phyloP scores from a whole-genome alignment of 35 echinoderm and acorn worm genomes.

The Apostichopus japonicus region DNA sequence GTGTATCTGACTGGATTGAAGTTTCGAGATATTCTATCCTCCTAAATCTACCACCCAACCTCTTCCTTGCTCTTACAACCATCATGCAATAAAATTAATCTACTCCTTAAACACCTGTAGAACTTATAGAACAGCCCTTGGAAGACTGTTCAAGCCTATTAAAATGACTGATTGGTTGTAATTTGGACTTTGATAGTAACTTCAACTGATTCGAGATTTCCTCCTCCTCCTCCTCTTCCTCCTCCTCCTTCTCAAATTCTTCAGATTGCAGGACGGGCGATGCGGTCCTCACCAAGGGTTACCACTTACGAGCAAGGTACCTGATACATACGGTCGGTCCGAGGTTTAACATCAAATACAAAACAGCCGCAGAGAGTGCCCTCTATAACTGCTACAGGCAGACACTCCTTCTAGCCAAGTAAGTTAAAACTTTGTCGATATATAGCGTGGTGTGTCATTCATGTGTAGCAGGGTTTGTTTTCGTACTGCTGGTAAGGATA shows the following conservation, averaged over 20 bases:
- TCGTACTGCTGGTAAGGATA: too few species aligned
- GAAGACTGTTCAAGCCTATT: too few species aligned
- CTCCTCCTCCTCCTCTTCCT: too few species aligned
- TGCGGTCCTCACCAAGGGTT: conserved; percentile 90
- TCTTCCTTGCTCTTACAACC: too few species aligned
- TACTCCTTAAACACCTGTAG: too few species aligned
- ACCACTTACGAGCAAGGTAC: conserved; percentile 76
- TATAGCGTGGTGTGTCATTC: neutral
- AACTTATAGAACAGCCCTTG: too few species aligned
- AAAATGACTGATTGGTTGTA: too few species aligned
- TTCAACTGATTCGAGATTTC: neutral
- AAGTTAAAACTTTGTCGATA: neutral
- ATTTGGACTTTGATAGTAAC: neutral
- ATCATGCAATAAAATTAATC: too few species aligned
- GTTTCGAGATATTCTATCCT: too few species aligned
- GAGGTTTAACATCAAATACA: conserved; percentile 91
- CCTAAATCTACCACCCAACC: too few species aligned
- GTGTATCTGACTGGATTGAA: too few species aligned
- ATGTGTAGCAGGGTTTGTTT: neutral
- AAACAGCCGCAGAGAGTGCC: conserved; percentile 93
- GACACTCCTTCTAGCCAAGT: conserved; percentile 84
- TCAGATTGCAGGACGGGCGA: conserved; percentile 93
- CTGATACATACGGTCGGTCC: conserved; percentile 96
- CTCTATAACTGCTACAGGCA: conserved; percentile 98
- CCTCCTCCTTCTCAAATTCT: neutral